A percentile compares a stretch with the other conserved stretches of the same genome.
Conservation (phyloP, 2,888 invertebrate genomes). For the Bombylius major region DNA sequence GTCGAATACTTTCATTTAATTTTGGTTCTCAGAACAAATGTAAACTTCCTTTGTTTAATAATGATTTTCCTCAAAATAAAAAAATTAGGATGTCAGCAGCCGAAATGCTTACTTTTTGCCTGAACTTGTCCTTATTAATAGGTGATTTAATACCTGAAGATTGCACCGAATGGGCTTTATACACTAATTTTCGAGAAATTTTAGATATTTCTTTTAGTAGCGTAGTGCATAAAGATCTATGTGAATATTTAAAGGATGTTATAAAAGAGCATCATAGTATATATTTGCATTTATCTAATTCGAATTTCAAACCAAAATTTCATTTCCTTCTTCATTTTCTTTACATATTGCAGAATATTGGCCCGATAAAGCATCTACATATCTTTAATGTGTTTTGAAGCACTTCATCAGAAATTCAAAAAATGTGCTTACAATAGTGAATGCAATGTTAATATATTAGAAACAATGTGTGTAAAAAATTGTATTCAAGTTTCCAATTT, state of each 20-base stretch:
- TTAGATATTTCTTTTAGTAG: neutral
- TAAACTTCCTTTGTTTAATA: conserved; percentile 1
- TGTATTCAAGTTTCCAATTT: neutral
- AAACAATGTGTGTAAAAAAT: conserved; percentile 1
- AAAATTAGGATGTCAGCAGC: neutral
- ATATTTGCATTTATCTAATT: conserved; percentile 9
- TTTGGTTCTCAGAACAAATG: neutral
- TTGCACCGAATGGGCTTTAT: neutral
- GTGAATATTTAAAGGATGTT: conserved; percentile 6
- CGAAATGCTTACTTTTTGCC: neutral
- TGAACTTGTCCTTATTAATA: neutral
- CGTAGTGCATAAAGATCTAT: neutral
- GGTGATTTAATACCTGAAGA: conserved; percentile 1
- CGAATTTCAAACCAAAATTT: conserved; percentile 14
- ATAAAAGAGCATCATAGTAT: conserved; percentile 14
- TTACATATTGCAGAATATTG: conserved; percentile 12
- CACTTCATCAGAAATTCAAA: conserved; percentile 14
- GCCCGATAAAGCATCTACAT: conserved; percentile 12
- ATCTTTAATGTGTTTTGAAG: conserved; percentile 15
- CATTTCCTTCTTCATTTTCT: conserved; percentile 17
- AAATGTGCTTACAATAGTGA: neutral
- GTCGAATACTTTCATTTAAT: neutral
- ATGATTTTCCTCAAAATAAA: neutral
- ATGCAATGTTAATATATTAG: conserved; percentile 1
- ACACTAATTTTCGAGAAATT: neutral